Evolutionary conservation across 2,113 vertebrate species (phyloP), one percentile per base, ranked within the genome.

Genomic region (Peucedramus taeniatus): DNA sequence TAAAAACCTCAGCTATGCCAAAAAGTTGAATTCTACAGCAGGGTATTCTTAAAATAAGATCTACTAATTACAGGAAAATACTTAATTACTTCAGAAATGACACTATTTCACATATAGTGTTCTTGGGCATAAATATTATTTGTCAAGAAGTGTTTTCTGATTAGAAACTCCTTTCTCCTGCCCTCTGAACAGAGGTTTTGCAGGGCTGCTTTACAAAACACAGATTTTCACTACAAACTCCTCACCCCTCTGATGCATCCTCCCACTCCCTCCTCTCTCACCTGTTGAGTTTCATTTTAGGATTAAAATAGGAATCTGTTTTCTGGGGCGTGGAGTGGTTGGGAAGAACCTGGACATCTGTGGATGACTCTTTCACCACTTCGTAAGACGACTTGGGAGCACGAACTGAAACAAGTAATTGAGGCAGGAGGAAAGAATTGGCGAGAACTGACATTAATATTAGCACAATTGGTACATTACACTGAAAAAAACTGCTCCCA

Each of bases 211-310:
- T 87, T 95, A 70, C 39, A 83, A 69, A 93, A 79, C 0, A 3
- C 23, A 0, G 28, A 37, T 42, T 84, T 75, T 68, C 42, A 66
- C 33, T 44, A 59, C 35, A 40, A 74, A 56, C 26, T 90, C 47
- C 11, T 5, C 18, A 51, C 6, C 21, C 20, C 11, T 59, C 54
- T 17, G 33, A 40, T n/a, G 11, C 42, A 74, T 47, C 47, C 39
- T 86, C 51, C 54, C 35, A 59, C 44, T 59, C 50, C 33, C 45
- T n/a, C 7, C 20, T 82, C 51, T 94, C 98, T 98, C 87, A 99
- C 99, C 99, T 98, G 98, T 99, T 99, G 91, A 98, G 98, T 96
- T 99, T 99, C 99, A 99, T 99, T 98, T 99, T 99, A 89, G 99
- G 98, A 98, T 99, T 99, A 97, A 99, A 99, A 97, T 99, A 99